These are phyloP conservation scores for Umimayanthus chanpuru DNA, from an alignment of 92 coral and sea anemone genomes.

Conservation along the genomic window DNA sequence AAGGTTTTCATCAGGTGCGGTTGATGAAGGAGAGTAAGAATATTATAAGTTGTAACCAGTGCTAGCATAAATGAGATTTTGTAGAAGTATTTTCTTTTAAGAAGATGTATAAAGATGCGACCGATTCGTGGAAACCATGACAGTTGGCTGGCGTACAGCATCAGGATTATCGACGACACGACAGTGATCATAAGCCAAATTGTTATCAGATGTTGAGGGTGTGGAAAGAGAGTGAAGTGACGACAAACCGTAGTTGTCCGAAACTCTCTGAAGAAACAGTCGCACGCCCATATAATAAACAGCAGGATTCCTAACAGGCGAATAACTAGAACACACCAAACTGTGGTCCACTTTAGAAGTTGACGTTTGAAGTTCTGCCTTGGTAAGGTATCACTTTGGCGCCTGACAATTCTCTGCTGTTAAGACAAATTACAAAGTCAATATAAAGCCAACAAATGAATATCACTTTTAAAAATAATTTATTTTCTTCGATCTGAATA, in stretches of 20 bases:
- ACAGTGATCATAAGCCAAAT: constrained; percentile 44
- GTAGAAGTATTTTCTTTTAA: constrained; percentile 53
- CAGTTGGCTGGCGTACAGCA: constrained; percentile 7
- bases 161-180: constrained; percentile 37
- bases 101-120: constrained; percentile 24
- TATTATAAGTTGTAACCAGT: constrained; percentile 42
- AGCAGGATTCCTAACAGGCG: constrained; percentile 48
- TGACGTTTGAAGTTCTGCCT: not conserved
- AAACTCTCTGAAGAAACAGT: constrained; percentile 61
- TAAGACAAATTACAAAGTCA: not conserved
- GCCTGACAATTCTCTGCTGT: not conserved
- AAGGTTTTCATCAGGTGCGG: constrained; percentile 9
- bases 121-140: constrained; percentile 34
- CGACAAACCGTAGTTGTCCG: constrained; percentile 43
- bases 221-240: constrained; percentile 37
- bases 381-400: not conserved
- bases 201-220: constrained; percentile 13
- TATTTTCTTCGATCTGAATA: no score
- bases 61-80: constrained; percentile 45
- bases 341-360: not conserved
- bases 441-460: no score
- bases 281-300: constrained; percentile 53
- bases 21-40: constrained; percentile 16
- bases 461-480: no score
- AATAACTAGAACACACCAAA: constrained; percentile 15